Conservation (phyloP, 1,140 invertebrate species). For the Conus ventricosus region DNA sequence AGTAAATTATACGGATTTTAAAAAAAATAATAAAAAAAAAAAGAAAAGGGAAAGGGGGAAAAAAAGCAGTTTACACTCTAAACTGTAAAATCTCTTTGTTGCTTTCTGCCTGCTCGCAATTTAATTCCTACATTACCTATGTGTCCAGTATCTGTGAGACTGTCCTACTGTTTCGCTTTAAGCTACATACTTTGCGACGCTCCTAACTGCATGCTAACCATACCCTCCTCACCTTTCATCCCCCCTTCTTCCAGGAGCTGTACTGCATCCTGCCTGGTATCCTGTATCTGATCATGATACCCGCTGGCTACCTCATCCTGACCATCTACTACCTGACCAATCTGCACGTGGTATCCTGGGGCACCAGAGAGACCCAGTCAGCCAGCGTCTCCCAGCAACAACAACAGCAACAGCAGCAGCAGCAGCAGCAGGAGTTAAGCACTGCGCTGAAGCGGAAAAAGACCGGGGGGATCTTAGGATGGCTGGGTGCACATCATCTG, state of each 20-base stretch:
- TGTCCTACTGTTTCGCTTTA: no score
- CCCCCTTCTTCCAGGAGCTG: slow-evolving; percentile 48
- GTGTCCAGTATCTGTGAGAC: no score
- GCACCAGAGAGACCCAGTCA: slow-evolving; percentile 61
- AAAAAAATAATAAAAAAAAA: no score
- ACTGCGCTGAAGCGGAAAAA: slow-evolving; percentile 54
- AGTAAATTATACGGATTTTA: no score
- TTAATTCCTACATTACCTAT: no score
- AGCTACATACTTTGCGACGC: no score
- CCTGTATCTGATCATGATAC: slow-evolving; percentile 69
- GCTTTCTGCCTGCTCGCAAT: no score
- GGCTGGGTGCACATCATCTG: slow-evolving; percentile 48
- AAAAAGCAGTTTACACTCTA: no score
- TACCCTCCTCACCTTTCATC: not conserved
- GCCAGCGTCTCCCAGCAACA: slow-evolving; percentile 37
- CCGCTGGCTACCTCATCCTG: slow-evolving; percentile 69
- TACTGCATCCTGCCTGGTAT: slow-evolving; percentile 64
- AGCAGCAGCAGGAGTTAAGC: slow-evolving; percentile 53
- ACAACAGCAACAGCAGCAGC: slow-evolving; percentile 70
- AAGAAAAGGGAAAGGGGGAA: no score
- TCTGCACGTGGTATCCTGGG: slow-evolving; percentile 69
- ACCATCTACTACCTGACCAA: slow-evolving; percentile 71
- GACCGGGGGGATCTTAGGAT: slow-evolving; percentile 68
- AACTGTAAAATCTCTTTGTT: no score
- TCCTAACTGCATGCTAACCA: no score